Conservation (phyloP, 2,113 vertebrate genomes). For the Nothobranchius kuhntae region DNA sequence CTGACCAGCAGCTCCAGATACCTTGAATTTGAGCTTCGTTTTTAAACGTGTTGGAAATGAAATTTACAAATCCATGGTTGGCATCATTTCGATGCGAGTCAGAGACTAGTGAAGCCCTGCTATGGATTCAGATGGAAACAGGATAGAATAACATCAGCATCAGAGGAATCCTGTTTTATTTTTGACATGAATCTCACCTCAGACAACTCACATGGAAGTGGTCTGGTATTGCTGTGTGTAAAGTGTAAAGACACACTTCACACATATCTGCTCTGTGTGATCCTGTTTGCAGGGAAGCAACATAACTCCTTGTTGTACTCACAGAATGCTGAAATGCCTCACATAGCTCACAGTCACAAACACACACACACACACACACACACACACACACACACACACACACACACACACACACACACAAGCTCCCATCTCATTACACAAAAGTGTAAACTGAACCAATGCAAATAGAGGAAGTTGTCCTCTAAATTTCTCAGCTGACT, state of each 20-base stretch:
- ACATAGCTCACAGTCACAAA: constrained; percentile 56
- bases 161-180: background rate
- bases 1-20: constrained; percentile 80
- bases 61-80: constrained; percentile 47
- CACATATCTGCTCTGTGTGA: constrained; percentile 30
- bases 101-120: constrained; percentile 26
- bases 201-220: background rate
- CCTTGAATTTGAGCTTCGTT: constrained; percentile 56
- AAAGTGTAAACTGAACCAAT: constrained; percentile 61
- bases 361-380: constrained; percentile 41
- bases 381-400: constrained; percentile 35
- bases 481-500: constrained; percentile 55
- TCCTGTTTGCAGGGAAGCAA: constrained; percentile 52
- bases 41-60: constrained; percentile 45
- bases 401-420: constrained; percentile 33
- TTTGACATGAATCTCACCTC: constrained; percentile 3
- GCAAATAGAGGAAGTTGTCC: constrained; percentile 66
- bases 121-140: constrained; percentile 66
- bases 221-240: constrained; percentile 10
- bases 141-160: background rate
- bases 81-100: constrained; percentile 32
- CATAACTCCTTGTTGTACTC: constrained; percentile 60
- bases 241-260: constrained; percentile 33
- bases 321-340: constrained; percentile 65
- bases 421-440: constrained; percentile 59